phyloP scores from a whole-genome alignment of 2,113 vertebrate species.

The Antechinus stuartii region DNA sequence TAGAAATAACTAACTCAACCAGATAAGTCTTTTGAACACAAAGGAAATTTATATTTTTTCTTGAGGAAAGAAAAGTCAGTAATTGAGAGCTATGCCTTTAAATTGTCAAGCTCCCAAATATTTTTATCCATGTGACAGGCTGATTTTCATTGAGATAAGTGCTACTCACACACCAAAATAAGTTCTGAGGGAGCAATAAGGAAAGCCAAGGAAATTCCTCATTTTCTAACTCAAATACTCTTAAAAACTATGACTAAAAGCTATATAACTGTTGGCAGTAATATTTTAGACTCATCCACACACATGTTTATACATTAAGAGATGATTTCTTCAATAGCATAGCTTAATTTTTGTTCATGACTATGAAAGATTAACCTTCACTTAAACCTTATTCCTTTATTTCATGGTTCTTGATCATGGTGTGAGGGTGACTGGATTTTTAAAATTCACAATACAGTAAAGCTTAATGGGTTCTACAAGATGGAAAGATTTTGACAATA shows the following conservation, averaged over 20 bases:
- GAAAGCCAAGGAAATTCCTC: background rate
- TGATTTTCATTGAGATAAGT: conserved; percentile 58
- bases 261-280: background rate
- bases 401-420: background rate
- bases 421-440: background rate
- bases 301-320: background rate
- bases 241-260: background rate
- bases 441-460: background rate
- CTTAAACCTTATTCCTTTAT: background rate
- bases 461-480: background rate
- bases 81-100: background rate
- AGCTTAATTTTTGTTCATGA: background rate
- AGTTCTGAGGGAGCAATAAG: conserved; percentile 35
- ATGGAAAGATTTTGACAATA: background rate
- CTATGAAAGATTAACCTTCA: background rate
- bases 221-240: background rate
- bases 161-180: conserved; percentile 32
- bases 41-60: conserved; percentile 44
- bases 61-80: conserved; percentile 28
- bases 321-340: background rate
- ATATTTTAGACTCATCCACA: background rate
- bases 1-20: conserved; percentile 41
- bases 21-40: background rate
- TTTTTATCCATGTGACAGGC: background rate
- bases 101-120: conserved; percentile 44